These are phyloP conservation scores for Grallaria varia DNA, from an alignment of 2,113 vertebrate genomes.

Conservation along the genomic window DNA sequence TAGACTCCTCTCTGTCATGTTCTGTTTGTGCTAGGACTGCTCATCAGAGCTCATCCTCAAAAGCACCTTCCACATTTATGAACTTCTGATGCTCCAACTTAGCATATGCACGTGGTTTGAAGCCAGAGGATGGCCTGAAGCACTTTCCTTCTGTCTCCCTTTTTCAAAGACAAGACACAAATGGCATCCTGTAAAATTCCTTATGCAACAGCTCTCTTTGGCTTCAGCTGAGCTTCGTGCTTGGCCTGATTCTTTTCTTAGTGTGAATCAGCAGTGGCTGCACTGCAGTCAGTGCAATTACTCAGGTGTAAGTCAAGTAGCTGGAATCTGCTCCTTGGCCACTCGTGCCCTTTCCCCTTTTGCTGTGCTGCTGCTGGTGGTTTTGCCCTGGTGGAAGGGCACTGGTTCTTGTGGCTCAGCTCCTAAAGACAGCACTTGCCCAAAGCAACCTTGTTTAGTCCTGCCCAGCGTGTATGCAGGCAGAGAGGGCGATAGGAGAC, in stretches of 20 bases:
- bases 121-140: slow-evolving; percentile 19
- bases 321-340: background rate
- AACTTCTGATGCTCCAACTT: background rate
- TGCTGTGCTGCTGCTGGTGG: background rate
- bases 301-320: background rate
- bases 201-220: background rate
- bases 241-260: background rate
- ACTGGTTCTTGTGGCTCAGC: background rate
- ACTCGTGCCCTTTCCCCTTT: background rate
- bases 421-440: background rate
- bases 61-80: background rate
- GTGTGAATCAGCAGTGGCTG: background rate
- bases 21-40: background rate
- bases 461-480: background rate
- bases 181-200: background rate
- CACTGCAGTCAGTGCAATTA: background rate
- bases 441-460: background rate
- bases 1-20: background rate
- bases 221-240: background rate
- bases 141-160: background rate
- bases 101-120: background rate
- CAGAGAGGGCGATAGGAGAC: background rate
- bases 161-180: background rate
- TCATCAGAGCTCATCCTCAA: slow-evolving; percentile 1
- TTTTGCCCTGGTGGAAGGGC: background rate